A percentile compares a stretch with the other conserved stretches of the same genome.
Conservation (phyloP, 2,888 invertebrate species). For the Dendrolimus pini region DNA sequence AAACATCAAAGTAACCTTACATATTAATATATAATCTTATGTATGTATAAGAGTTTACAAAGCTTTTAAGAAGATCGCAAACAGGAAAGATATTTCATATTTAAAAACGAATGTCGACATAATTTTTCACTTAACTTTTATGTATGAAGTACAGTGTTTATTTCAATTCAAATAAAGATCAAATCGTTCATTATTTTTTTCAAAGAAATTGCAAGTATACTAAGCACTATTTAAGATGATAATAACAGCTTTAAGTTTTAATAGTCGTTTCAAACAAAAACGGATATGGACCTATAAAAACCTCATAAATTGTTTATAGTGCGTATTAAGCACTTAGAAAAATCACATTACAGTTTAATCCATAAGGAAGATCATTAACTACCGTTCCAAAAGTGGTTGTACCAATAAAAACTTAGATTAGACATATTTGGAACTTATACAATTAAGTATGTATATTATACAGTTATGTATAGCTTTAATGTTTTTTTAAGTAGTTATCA, state of each 20-base stretch:
- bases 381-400: slow-evolving; percentile 19
- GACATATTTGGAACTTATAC: slow-evolving; percentile 1
- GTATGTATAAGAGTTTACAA: too few species aligned
- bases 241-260: not conserved
- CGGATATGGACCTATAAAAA: slow-evolving; percentile 22
- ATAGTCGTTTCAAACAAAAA: slow-evolving; percentile 1
- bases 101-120: too few species aligned
- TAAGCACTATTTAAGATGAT: too few species aligned
- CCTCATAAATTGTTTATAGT: slow-evolving; percentile 27
- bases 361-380: slow-evolving; percentile 21
- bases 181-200: too few species aligned
- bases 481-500: slow-evolving; percentile 1
- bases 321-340: slow-evolving; percentile 20
- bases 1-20: too few species aligned
- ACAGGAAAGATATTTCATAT: too few species aligned
- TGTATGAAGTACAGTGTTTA: too few species aligned
- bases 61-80: too few species aligned
- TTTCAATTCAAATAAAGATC: too few species aligned
- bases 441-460: not conserved
- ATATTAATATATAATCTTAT: too few species aligned
- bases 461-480: slow-evolving; percentile 1
- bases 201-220: too few species aligned
- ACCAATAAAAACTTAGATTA: slow-evolving; percentile 22
- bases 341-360: slow-evolving; percentile 21
- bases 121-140: too few species aligned